Evolutionary conservation across 2,888 invertebrate genomes (phyloP), one percentile per base, ranked within the genome.

Genomic region (Euspilapteryx auroguttella): DNA sequence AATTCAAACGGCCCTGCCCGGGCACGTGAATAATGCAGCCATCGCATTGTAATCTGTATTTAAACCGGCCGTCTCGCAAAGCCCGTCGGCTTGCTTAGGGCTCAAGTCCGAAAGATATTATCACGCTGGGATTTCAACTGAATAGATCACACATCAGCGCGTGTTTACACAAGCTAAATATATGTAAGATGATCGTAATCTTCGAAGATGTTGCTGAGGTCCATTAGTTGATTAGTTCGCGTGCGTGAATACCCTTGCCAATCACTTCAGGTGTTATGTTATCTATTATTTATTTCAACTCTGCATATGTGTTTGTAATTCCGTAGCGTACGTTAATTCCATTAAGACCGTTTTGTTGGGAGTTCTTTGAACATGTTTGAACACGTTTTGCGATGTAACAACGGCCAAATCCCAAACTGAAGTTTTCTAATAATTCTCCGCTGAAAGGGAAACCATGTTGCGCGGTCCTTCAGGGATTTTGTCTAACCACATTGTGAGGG

Each of bases 381-480:
- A n/a, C n/a, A n/a, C n/a, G n/a, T n/a, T n/a, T n/a, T n/a, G n/a
- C n/a, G n/a, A n/a, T n/a, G n/a, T n/a, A n/a, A n/a, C n/a, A n/a
- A n/a, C n/a, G n/a, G n/a, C n/a, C n/a, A 21, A 27, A 27, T 27
- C 27, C 27, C 21, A 21, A 20, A 27, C 20, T 21, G 27, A 9
- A 31, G 29, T 37, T 40, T 45, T 46, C 42, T 44, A 40, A 43
- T 47, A 55, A 54, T 46, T 47, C 45, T 44, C 45, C 44, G 39
- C 45, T 69, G 57, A 73, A 69, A 71, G 73, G 64, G 51, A 63
- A 71, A 47, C 49, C 69, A 37, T 73, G 71, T 71, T 46, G 42
- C 43, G 45, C 45, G 47, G 51, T 56, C 63, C 66, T 62, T 55
- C 44, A 47, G 58, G 59, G 57, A 49, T 49, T 57, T 57, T 53